These are phyloP conservation scores for Xestia xanthographa DNA, from an alignment of 2,888 invertebrate species.

Conservation along the genomic window DNA sequence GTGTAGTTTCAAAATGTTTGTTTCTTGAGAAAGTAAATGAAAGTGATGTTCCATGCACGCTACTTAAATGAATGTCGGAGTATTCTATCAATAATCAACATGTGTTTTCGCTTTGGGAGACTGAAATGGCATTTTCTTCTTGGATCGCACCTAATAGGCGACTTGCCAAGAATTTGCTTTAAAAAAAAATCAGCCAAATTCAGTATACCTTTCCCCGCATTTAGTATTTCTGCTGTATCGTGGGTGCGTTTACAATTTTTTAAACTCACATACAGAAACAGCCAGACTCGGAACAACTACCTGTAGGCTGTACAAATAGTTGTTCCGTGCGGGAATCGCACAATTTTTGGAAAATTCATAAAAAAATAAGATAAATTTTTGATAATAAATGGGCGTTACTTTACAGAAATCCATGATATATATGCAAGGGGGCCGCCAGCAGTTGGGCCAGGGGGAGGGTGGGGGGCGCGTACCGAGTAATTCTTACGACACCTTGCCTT, in stretches of 20 bases:
- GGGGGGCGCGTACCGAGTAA: too few relatives aligned
- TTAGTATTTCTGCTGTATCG: too few relatives aligned
- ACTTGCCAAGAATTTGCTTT: slow-evolving; percentile 12
- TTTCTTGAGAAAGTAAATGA: slow-evolving; percentile 37
- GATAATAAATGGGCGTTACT: too few relatives aligned
- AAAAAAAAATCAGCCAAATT: neutral
- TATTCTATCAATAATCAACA: slow-evolving; percentile 29
- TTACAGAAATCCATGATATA: too few relatives aligned
- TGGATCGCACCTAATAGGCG: neutral
- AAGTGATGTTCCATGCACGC: slow-evolving; percentile 18
- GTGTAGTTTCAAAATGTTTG: slow-evolving; percentile 25
- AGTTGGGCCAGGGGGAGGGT: too few relatives aligned
- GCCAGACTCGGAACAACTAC: neutral
- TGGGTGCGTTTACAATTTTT: too few relatives aligned
- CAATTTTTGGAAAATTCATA: too few relatives aligned
- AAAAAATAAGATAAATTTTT: too few relatives aligned
- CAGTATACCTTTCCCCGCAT: neutral
- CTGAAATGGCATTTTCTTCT: slow-evolving; percentile 8
- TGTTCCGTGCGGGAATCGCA: neutral
- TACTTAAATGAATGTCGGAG: slow-evolving; percentile 18
- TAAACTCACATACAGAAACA: neutral
- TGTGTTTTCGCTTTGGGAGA: slow-evolving; percentile 5
- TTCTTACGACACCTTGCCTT: too few relatives aligned
- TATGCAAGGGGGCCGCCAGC: too few relatives aligned
- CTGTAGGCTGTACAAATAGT: neutral